Evolutionary conservation across 1,140 invertebrate genomes (phyloP).

Genomic region (Drosophila virilis): DNA sequence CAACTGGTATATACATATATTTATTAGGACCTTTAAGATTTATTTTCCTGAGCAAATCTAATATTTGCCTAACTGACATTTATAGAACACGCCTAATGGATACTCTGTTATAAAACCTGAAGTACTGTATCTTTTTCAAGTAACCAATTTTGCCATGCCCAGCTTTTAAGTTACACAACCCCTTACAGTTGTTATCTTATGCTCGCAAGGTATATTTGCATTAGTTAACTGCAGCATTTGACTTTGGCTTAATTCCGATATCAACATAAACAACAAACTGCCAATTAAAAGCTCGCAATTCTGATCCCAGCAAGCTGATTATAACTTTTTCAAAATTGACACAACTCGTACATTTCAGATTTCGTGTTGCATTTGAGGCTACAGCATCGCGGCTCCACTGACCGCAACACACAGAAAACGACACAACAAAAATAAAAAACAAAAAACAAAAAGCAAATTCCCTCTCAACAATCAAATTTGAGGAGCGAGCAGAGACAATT

Average conservation of each 20-base stretch:
- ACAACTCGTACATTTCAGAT: constrained; percentile 25
- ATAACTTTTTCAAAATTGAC: constrained; percentile 29
- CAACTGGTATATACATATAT: too few species aligned
- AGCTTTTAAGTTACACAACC: background rate
- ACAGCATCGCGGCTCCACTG: constrained; percentile 12
- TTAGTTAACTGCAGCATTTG: background rate
- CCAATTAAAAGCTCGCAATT: constrained; percentile 6
- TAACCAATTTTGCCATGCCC: too few species aligned
- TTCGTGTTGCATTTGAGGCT: constrained; percentile 35
- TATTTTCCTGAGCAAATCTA: too few species aligned
- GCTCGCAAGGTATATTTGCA: background rate
- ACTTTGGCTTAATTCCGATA: background rate
- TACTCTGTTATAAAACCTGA: too few species aligned
- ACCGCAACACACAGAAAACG: constrained; percentile 9
- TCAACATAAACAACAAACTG: constrained; percentile 13
- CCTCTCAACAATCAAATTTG: constrained; percentile 11
- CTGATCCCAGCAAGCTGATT: constrained; percentile 32
- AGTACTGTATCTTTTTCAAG: too few species aligned
- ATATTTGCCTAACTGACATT: too few species aligned
- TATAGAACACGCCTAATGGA: too few species aligned
- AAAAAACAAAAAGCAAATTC: background rate
- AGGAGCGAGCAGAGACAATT: constrained; percentile 31
- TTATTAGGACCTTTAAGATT: too few species aligned
- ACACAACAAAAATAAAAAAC: constrained; percentile 8
- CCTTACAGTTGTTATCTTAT: background rate